Conservation (phyloP, 2,888 invertebrate species). For the Schizotus pectinicornis region DNA sequence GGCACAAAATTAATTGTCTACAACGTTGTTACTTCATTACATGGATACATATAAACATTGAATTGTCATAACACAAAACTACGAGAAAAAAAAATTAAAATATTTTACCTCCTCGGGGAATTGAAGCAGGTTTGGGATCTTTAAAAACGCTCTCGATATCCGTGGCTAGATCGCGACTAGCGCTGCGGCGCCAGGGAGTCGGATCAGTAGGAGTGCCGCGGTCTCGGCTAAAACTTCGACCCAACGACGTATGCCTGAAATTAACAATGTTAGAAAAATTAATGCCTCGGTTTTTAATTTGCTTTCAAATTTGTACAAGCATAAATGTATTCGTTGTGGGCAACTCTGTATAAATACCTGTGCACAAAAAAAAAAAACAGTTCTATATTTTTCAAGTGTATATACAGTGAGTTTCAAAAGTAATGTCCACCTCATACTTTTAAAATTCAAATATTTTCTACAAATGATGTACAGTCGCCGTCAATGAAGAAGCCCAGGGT, state of each 20-base stretch:
- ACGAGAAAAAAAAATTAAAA: conserved; percentile 32
- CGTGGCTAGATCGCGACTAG: conserved; percentile 71
- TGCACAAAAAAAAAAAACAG: no score
- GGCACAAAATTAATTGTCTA: conserved; percentile 27
- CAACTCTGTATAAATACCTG: no score
- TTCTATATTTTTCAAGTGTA: no score
- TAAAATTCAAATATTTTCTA: no score
- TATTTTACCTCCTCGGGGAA: conserved; percentile 77
- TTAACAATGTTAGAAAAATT: conserved; percentile 20
- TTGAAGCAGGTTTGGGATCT: conserved; percentile 62
- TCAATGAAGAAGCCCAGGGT: no score
- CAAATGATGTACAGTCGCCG: no score
- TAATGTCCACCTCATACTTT: no score
- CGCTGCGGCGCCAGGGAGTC: conserved; percentile 67
- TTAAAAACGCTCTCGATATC: conserved; percentile 78
- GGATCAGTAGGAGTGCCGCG: conserved; percentile 41
- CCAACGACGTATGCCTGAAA: conserved; percentile 57
- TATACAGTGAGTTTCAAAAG: no score
- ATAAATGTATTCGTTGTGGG: not conserved
- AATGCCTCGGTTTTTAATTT: not conserved
- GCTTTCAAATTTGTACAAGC: conserved; percentile 27
- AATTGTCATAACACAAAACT: conserved; percentile 33
- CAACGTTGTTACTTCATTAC: conserved; percentile 21
- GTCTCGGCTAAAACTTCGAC: conserved; percentile 57
- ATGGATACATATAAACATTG: conserved; percentile 20